A percentile compares a stretch with the other conserved stretches of the same genome.
Conservation (phyloP, 2,797 vertebrate genomes). For the Pelochelys cantorii region DNA sequence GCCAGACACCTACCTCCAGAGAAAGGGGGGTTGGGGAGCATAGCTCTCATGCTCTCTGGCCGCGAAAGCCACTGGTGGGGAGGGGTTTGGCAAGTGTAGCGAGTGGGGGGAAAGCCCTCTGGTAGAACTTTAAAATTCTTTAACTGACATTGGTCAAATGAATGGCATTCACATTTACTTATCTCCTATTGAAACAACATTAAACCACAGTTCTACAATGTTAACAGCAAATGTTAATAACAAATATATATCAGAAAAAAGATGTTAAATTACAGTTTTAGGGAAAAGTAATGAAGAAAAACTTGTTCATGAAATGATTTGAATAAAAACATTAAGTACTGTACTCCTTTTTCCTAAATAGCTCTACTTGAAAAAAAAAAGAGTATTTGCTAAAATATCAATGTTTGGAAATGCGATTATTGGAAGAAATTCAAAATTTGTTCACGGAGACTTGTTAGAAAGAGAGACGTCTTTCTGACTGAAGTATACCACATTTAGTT, state of each 20-base stretch:
- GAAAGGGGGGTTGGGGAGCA: too few species aligned
- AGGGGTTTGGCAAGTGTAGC: too few species aligned
- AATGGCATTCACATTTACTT: not conserved
- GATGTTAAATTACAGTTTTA: not conserved
- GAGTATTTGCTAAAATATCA: not conserved
- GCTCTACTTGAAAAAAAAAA: not conserved
- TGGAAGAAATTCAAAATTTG: not conserved
- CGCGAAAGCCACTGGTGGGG: too few species aligned
- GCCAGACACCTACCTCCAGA: too few species aligned
- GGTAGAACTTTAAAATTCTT: not conserved
- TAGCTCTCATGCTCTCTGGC: too few species aligned
- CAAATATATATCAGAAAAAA: not conserved
- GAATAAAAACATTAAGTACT: not conserved
- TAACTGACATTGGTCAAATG: not conserved
- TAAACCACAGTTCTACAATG: not conserved
- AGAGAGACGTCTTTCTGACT: not conserved
- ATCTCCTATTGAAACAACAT: not conserved
- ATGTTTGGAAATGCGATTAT: not conserved
- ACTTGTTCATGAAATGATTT: not conserved
- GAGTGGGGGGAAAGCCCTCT: too few species aligned
- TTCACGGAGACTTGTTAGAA: not conserved
- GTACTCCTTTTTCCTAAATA: not conserved
- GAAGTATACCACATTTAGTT: not conserved
- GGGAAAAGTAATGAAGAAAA: not conserved
- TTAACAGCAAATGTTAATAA: constrained; percentile 6